These are phyloP conservation scores for Choristoneura fumiferana DNA, from an alignment of 1,140 invertebrate species.

Conservation along the genomic window DNA sequence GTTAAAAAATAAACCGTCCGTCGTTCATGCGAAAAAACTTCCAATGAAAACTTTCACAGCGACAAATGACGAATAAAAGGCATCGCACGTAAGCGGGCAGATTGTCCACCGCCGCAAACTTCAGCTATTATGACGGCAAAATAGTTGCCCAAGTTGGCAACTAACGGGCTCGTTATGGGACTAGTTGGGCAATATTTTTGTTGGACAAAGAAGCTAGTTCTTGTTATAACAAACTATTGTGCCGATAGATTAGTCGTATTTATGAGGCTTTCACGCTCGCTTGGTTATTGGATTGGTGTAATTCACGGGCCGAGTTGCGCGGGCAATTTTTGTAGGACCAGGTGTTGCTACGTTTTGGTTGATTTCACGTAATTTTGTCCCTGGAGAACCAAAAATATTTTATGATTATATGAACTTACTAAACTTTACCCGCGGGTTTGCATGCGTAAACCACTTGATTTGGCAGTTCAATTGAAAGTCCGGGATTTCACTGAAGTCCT, in stretches of 20 bases:
- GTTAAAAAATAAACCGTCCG: no score
- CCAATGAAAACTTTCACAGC: neutral
- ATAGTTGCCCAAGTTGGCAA: constrained; percentile 15
- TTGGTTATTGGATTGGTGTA: no score
- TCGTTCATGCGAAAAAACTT: neutral
- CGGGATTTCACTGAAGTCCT: no score
- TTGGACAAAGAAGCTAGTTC: neutral
- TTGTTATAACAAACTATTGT: constrained; percentile 18
- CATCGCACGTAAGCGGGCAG: constrained; percentile 15
- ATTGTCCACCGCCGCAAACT: constrained; percentile 16
- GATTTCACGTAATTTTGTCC: no score
- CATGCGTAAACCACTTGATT: no score
- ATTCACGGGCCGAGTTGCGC: no score
- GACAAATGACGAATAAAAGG: constrained; percentile 6
- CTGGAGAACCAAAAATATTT: no score
- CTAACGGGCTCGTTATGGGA: constrained; percentile 14
- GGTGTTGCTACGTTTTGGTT: no score
- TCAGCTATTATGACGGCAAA: constrained; percentile 16
- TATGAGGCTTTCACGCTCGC: neutral
- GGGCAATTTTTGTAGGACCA: no score
- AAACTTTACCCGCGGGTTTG: no score
- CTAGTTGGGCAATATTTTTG: constrained; percentile 17
- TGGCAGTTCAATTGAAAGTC: no score
- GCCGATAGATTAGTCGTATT: constrained; percentile 2
- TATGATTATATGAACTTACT: no score